These are phyloP conservation scores for Drosophila melanica DNA, from an alignment of 1,140 invertebrate genomes.

Conservation along the genomic window DNA sequence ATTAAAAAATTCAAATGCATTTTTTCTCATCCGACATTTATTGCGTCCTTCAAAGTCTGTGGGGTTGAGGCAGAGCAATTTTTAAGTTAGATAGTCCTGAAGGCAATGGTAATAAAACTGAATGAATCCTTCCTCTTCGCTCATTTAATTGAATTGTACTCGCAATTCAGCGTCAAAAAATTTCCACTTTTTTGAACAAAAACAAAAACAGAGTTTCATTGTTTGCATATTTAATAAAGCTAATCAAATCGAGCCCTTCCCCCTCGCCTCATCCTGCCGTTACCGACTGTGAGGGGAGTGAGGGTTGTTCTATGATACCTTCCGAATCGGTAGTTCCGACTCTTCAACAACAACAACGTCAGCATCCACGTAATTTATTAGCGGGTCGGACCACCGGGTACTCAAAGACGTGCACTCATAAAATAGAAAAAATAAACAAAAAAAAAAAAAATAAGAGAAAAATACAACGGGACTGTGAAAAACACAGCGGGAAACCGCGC, in stretches of 20 bases:
- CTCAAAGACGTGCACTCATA: constrained; percentile 62
- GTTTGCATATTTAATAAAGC: constrained; percentile 81
- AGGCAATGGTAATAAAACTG: constrained; percentile 36
- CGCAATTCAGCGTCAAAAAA: constrained; percentile 52
- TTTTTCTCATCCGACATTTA: constrained; percentile 5
- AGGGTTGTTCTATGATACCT: constrained; percentile 64
- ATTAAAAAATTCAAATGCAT: constrained; percentile 32
- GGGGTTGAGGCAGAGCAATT: constrained; percentile 1
- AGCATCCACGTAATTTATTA: constrained; percentile 76
- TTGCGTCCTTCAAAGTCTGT: background rate
- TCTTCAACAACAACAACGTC: constrained; percentile 33
- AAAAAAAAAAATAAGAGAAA: constrained; percentile 28
- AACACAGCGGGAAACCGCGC: constrained; percentile 76
- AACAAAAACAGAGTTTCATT: constrained; percentile 70
- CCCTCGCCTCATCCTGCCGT: constrained; percentile 2
- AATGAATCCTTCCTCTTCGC: constrained; percentile 32
- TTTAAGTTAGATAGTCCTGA: background rate
- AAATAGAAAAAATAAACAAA: constrained; percentile 20
- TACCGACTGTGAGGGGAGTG: constrained; percentile 42
- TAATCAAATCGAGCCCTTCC: constrained; percentile 65
- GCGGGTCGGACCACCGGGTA: constrained; percentile 5
- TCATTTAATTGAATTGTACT: constrained; percentile 68
- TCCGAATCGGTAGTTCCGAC: constrained; percentile 14
- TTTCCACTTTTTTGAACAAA: constrained; percentile 77
- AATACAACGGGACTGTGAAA: constrained; percentile 67